Base-by-base conservation (phyloP, 2,797 vertebrate species). In the Merluccius polli region DNA sequence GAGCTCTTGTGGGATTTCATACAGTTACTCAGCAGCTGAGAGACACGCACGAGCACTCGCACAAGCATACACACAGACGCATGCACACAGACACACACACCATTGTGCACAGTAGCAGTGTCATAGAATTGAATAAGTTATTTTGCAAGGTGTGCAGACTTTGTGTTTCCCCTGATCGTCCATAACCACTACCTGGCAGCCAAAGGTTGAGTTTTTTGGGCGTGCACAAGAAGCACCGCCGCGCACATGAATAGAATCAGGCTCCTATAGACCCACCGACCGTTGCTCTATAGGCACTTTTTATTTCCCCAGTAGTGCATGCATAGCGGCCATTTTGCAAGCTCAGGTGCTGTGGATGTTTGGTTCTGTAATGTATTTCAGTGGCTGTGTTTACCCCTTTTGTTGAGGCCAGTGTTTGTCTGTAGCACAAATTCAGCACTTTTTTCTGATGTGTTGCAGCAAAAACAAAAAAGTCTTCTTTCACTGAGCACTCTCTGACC, bases 1-100 rank as follows among this genome's bases (percentile, higher is more conserved):
- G 86, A 92, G 87, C 78, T 90, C 89, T 79, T 88, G 0, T 70
- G 88, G 78, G 90, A 84, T 71, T 36, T 67, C 77, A 24, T 88
- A 84, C 79, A 77, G 89, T 89, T 85, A 75, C 82, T 73, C 73
- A 16, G 80, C 79, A 79, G 82, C 79, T 74, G 65, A 84, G 8
- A 31, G 11, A 15, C 75, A 27, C 35, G 30, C 67, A 21, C 74
- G 32, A 35, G 31, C 67, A 48, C 65, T 31, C 74, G 33, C 75
- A 33, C 38, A 80, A 73, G 71, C 76, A 75, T 73, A 76, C 78
- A 35, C 24, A 18, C 74, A 67, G 31, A 30, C 65, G 16, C 73
- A 29, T 31, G n/a, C 36, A 38, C 31, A 44, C 32, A 70, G 5
- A 71, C 32, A 71, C 30, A 71, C 70, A 36, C n/a, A n/a, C 68